Percentiles rank a stretch among this genome's conserved stretches.
Evolutionary conservation across 2,888 invertebrate genomes (phyloP).

Genomic region (Drymonia ruficornis): DNA sequence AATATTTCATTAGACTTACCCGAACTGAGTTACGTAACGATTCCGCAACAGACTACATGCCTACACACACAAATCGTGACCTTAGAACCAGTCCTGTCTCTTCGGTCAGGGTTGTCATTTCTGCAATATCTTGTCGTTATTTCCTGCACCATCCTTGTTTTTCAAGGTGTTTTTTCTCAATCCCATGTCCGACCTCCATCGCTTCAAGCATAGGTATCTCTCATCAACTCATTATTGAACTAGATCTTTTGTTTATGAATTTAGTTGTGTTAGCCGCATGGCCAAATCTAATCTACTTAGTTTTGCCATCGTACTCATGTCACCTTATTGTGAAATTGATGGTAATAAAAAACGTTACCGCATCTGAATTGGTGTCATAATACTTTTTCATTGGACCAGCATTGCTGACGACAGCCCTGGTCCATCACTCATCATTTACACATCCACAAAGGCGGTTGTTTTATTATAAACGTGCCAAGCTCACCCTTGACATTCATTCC

Average conservation of each 20-base stretch:
- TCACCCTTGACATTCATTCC: constrained; percentile 54
- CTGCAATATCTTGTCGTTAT: not conserved
- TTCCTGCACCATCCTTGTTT: constrained; percentile 1
- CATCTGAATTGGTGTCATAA: not conserved
- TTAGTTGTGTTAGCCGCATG: no score
- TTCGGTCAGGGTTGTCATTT: not conserved
- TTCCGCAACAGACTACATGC: constrained; percentile 1
- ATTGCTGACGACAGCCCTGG: constrained; percentile 4
- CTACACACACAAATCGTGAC: not conserved
- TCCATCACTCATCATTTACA: constrained; percentile 26
- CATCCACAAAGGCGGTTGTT: constrained; percentile 36
- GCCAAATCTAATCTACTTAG: no score
- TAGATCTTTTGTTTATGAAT: not conserved
- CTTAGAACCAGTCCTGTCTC: not conserved
- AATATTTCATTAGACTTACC: not conserved
- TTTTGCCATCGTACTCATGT: not conserved
- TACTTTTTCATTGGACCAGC: constrained; percentile 35
- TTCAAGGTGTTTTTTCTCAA: not conserved
- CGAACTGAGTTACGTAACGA: not conserved
- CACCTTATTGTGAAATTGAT: not conserved
- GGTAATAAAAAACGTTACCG: not conserved
- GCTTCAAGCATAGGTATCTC: not conserved
- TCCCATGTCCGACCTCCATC: not conserved
- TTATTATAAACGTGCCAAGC: constrained; percentile 38
- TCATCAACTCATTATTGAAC: not conserved